These are phyloP conservation scores for Panurus biarmicus DNA, from an alignment of 2,113 vertebrate genomes.

Conservation along the genomic window DNA sequence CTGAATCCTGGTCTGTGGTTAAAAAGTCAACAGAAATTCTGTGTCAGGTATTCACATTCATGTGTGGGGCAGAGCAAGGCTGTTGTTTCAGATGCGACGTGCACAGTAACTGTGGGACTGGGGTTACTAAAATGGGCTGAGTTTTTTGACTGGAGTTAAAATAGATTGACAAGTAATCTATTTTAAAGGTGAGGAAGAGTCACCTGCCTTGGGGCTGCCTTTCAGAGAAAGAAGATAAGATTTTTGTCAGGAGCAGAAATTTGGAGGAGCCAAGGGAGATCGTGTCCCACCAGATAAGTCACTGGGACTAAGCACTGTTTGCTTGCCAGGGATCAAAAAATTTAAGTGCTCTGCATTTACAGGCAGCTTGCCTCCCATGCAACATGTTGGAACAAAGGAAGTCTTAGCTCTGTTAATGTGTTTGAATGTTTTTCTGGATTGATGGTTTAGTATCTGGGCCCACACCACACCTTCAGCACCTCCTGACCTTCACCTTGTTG, in stretches of 20 bases:
- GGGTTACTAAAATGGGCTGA: background rate
- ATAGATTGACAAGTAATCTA: background rate
- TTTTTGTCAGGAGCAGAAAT: background rate
- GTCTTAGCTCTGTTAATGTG: background rate
- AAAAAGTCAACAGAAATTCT: background rate
- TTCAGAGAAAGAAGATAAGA: background rate
- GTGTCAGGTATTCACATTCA: background rate
- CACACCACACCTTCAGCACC: background rate
- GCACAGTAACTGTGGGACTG: background rate
- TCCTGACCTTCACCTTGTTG: background rate
- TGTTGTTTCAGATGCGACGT: background rate
- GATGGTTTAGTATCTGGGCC: background rate
- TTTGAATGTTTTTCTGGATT: background rate
- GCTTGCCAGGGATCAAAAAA: background rate
- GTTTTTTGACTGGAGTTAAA: background rate
- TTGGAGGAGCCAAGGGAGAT: background rate
- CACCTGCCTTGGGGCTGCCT: background rate
- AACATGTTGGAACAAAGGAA: rapidly evolving
- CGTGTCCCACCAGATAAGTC: background rate
- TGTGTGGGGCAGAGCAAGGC: background rate
- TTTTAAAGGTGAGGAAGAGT: conserved; percentile 1
- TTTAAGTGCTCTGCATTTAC: background rate
- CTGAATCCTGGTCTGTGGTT: background rate
- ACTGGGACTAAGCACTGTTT: background rate
- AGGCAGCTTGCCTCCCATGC: background rate